phyloP scores from a whole-genome alignment of 2,888 invertebrate species.

The Thecophora atra region DNA sequence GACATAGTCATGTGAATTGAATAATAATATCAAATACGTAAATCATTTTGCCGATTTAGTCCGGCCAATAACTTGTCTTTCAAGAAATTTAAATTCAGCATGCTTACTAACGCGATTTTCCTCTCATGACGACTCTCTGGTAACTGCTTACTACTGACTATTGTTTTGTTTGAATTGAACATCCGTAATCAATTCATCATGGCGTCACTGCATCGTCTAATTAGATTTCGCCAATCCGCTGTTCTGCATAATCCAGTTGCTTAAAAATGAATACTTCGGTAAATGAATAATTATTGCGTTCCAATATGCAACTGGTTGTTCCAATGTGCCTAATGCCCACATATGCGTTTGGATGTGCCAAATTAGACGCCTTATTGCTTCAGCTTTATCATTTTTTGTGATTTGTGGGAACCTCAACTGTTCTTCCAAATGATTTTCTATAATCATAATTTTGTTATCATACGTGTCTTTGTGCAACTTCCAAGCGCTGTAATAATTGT shows the following conservation, averaged over 20 bases:
- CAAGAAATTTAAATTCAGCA: not conserved
- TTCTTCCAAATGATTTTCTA: conserved; percentile 12
- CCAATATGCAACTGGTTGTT: not conserved
- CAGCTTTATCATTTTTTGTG: too few relatives aligned
- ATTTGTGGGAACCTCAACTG: not conserved
- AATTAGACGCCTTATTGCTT: conserved; percentile 4
- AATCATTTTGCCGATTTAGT: not conserved
- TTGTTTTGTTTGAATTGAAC: not conserved
- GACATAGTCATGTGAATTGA: too few relatives aligned
- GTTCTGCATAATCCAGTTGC: conserved; percentile 7
- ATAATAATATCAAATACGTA: not conserved
- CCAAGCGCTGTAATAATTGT: not conserved
- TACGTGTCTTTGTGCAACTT: not conserved
- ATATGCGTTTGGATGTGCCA: conserved; percentile 3
- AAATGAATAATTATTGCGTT: not conserved
- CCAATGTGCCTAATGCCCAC: not conserved
- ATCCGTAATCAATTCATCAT: conserved; percentile 8
- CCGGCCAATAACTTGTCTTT: conserved; percentile 2
- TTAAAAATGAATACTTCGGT: not conserved
- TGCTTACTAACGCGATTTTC: not conserved
- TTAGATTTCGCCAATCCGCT: conserved; percentile 6
- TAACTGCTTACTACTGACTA: not conserved
- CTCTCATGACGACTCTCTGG: not conserved
- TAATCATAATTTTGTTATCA: conserved; percentile 3
- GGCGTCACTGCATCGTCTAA: not conserved